A percentile compares a stretch with the other conserved stretches of the same genome.
These are phyloP conservation scores for Molorchus minor DNA, from an alignment of 2,888 invertebrate species.

Conservation along the genomic window DNA sequence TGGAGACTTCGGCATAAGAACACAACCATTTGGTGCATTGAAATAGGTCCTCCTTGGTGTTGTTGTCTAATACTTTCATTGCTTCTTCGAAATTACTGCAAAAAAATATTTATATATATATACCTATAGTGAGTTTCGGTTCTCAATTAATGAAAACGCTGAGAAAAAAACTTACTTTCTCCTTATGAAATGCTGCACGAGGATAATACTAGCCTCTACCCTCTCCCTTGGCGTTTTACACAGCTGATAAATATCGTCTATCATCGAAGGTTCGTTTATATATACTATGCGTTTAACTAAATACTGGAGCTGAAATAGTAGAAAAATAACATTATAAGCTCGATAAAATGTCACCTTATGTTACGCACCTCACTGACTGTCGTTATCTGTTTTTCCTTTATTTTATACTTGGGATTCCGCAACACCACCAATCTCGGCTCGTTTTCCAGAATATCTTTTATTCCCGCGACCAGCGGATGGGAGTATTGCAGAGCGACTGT, in stretches of 20 bases:
- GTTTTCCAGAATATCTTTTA: slow-evolving; percentile 57
- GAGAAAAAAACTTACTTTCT: slow-evolving; percentile 24
- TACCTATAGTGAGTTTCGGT: not conserved
- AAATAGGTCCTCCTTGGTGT: slow-evolving; percentile 34
- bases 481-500: slow-evolving; percentile 44
- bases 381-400: slow-evolving; percentile 48
- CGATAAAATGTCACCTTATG: not conserved
- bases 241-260: slow-evolving; percentile 56
- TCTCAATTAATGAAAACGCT: not conserved
- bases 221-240: slow-evolving; percentile 46
- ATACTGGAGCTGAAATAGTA: slow-evolving; percentile 46
- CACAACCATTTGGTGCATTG: slow-evolving; percentile 26
- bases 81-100: slow-evolving; percentile 53
- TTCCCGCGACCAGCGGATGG: slow-evolving; percentile 57
- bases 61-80: slow-evolving; percentile 51
- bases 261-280: slow-evolving; percentile 56
- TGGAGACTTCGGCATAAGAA: slow-evolving; percentile 24
- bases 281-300: slow-evolving; percentile 55
- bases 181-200: slow-evolving; percentile 57
- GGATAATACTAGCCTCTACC: slow-evolving; percentile 50
- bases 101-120: slow-evolving; percentile 16
- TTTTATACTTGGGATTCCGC: slow-evolving; percentile 62
- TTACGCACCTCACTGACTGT: slow-evolving; percentile 51
- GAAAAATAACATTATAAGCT: not conserved
- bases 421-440: slow-evolving; percentile 62